phyloP scores from a whole-genome alignment of 2,888 invertebrate species.

The Meteorus cinctellus region DNA sequence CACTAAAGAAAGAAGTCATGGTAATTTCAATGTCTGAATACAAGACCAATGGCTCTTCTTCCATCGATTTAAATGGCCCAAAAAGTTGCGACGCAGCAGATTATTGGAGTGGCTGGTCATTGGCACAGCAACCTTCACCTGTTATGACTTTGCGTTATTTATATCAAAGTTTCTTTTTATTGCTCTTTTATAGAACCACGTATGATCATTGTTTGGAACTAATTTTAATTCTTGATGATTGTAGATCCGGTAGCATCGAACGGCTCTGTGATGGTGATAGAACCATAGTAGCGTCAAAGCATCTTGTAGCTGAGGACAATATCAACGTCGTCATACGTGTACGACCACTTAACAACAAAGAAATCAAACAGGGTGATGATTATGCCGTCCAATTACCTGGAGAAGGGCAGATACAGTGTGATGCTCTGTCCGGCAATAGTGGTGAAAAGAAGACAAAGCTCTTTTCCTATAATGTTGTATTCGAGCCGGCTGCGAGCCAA shows the following conservation, averaged over 20 bases:
- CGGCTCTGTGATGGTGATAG: slow-evolving; percentile 73
- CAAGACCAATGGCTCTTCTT: slow-evolving; percentile 12
- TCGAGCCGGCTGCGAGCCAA: slow-evolving; percentile 91
- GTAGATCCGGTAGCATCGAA: slow-evolving; percentile 74
- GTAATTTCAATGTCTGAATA: not conserved
- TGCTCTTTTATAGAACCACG: not conserved
- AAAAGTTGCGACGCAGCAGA: not conserved
- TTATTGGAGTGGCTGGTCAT: slow-evolving; percentile 16
- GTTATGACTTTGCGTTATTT: not conserved
- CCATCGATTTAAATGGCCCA: slow-evolving; percentile 43
- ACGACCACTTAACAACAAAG: slow-evolving; percentile 86
- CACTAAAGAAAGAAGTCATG: not conserved
- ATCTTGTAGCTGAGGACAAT: slow-evolving; percentile 82
- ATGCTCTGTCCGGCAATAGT: slow-evolving; percentile 67
- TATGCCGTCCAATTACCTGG: slow-evolving; percentile 89
- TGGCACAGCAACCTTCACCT: slow-evolving; percentile 28
- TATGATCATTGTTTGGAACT: not conserved
- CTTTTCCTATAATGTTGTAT: slow-evolving; percentile 96
- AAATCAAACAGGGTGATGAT: slow-evolving; percentile 81
- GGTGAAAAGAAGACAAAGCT: slow-evolving; percentile 83
- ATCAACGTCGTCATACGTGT: slow-evolving; percentile 93
- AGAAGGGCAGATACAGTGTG: slow-evolving; percentile 84
- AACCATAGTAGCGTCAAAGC: slow-evolving; percentile 73
- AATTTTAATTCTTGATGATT: slow-evolving; percentile 42
- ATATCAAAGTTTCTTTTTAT: not conserved